Conservation (phyloP, 2,113 vertebrate species). For the Coturnix japonica region DNA sequence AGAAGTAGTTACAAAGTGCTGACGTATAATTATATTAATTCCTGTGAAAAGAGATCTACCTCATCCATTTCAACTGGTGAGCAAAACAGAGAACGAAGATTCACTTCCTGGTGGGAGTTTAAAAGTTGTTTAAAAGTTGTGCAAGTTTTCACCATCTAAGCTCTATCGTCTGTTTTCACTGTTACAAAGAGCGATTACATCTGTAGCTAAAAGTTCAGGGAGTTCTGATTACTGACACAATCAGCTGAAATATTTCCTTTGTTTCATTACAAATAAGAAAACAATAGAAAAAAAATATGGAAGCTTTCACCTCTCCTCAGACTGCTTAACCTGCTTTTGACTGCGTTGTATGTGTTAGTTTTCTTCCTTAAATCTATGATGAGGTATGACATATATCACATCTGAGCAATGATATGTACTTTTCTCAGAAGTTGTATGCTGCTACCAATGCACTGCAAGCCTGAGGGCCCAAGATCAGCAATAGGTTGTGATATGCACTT, state of each 20-base stretch:
- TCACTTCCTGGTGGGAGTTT: not conserved
- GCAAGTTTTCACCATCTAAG: not conserved
- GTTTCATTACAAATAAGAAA: conserved; percentile 8
- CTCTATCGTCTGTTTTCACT: not conserved
- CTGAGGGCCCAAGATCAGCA: conserved; percentile 16
- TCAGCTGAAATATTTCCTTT: conserved; percentile 6
- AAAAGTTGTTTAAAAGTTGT: conserved; percentile 41
- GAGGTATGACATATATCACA: not conserved
- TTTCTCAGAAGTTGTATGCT: not conserved
- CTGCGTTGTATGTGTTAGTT: not conserved
- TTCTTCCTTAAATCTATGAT: not conserved
- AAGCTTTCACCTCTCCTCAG: not conserved
- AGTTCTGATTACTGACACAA: conserved; percentile 24
- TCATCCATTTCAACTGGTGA: conserved; percentile 20
- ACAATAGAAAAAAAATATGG: conserved; percentile 18
- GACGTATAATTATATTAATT: not conserved
- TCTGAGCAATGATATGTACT: not conserved
- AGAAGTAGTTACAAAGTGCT: not conserved
- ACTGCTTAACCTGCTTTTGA: conserved; percentile 7
- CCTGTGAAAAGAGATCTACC: conserved; percentile 9
- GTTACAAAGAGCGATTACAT: conserved; percentile 11
- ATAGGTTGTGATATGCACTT: not conserved
- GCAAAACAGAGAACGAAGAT: not conserved
- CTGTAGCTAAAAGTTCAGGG: conserved; percentile 1
- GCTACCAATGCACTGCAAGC: conserved; percentile 12